Evolutionary conservation across 2,888 invertebrate species (phyloP), one percentile per base, ranked within the genome.

Genomic region (Macrosoma leucophasiata): DNA sequence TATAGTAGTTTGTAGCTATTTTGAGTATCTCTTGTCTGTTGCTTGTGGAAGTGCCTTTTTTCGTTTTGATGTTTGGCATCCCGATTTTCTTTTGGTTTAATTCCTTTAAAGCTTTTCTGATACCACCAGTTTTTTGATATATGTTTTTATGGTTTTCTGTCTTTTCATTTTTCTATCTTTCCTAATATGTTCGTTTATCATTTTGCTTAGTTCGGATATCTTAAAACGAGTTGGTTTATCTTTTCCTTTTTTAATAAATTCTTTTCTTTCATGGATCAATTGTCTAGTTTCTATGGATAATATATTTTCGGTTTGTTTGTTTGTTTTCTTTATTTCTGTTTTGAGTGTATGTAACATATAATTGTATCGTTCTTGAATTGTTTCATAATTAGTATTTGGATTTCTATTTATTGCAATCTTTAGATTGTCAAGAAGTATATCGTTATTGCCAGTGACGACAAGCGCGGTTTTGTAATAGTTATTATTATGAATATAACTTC

Each of bases 101-200:
- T 34, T 41, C 34, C 33, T 50, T 46, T 1, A 41, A 6, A 2
- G 46, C 49, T 12, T 48, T 47, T 27, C 7, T n/a, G 7, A 9
- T 19, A n/a, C n/a, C n/a, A n/a, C n/a, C n/a, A n/a, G n/a, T n/a
- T n/a, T n/a, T n/a, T n/a, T n/a, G n/a, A n/a, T n/a, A n/a, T n/a
- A n/a, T 18, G 1, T 18, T 18, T 18, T 8, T 18, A 18, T 7
- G 5, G 5, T 8, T 18, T 18, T 18, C 5, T 18, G 8, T 18
- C 6, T 8, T 18, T 18, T 18, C 18, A 7, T 18, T 18, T 7
- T 18, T 18, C 18, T 8, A 8, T 8, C 18, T 18, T 18, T 18
- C 1, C 8, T 18, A 18, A 18, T 18, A 18, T 18, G 18, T 5
- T 18, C 5, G 18, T 18, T 18, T 7, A 18, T 18, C 8, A 7